These are phyloP conservation scores for Solenodon paradoxus DNA, from an alignment of 2,113 vertebrate genomes.

Conservation along the genomic window DNA sequence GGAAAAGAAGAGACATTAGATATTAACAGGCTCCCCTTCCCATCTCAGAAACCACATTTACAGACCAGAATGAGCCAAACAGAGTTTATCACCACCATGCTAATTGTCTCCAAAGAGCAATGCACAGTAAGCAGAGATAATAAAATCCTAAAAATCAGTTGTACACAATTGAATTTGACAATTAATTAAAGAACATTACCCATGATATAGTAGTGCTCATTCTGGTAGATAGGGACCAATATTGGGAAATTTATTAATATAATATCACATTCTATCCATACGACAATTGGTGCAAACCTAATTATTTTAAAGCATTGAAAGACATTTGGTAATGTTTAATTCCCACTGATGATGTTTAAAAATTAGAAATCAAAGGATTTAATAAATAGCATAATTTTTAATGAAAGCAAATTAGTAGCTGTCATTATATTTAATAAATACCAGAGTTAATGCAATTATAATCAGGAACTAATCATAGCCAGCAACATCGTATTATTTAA, in stretches of 20 bases:
- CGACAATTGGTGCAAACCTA: background rate
- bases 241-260: background rate
- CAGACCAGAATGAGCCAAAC: background rate
- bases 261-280: background rate
- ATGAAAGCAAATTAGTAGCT: background rate
- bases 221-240: background rate
- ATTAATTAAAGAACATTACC: background rate
- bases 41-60: background rate
- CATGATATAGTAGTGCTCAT: background rate
- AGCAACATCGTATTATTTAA: background rate
- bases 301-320: constrained; percentile 37
- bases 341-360: background rate
- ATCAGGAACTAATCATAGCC: background rate
- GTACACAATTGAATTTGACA: background rate
- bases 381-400: constrained; percentile 30
- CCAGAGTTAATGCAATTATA: background rate
- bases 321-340: background rate
- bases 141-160: background rate
- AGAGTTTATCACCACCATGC: background rate
- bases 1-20: background rate
- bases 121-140: background rate
- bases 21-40: background rate
- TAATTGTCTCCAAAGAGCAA: background rate
- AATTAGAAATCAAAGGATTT: background rate
- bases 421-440: background rate